Evolutionary conservation across 2,113 vertebrate genomes (phyloP).

Genomic region (Columba livia): DNA sequence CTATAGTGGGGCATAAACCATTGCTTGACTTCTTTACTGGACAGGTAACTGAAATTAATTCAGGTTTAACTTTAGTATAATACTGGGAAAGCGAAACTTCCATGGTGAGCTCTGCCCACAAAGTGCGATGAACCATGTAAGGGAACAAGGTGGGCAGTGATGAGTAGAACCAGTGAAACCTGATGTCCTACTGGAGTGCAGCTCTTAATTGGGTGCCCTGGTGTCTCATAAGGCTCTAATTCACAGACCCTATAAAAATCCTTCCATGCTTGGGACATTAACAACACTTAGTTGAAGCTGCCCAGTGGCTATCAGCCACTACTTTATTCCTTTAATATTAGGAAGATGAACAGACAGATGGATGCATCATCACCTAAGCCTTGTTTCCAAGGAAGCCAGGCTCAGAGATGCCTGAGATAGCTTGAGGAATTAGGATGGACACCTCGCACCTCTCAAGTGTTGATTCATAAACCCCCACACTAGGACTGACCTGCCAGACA

Average conservation of each 20-base stretch:
- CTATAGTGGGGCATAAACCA: background rate
- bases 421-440: background rate
- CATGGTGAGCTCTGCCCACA: background rate
- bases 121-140: background rate
- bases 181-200: background rate
- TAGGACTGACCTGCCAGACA: background rate
- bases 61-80: background rate
- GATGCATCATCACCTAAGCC: background rate
- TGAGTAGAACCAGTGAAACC: background rate
- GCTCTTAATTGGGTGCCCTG: background rate
- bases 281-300: background rate
- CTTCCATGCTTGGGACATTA: background rate
- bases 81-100: background rate
- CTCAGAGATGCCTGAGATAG: background rate
- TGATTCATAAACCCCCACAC: background rate
- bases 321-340: background rate
- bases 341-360: background rate
- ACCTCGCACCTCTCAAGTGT: background rate
- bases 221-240: background rate
- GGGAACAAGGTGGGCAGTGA: background rate
- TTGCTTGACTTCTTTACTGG: background rate
- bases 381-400: conserved; percentile 6
- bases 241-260: background rate
- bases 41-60: background rate
- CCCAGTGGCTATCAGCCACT: background rate